These are phyloP conservation scores for Hydrolagus colliei DNA, from an alignment of 2,797 vertebrate genomes.

Conservation along the genomic window DNA sequence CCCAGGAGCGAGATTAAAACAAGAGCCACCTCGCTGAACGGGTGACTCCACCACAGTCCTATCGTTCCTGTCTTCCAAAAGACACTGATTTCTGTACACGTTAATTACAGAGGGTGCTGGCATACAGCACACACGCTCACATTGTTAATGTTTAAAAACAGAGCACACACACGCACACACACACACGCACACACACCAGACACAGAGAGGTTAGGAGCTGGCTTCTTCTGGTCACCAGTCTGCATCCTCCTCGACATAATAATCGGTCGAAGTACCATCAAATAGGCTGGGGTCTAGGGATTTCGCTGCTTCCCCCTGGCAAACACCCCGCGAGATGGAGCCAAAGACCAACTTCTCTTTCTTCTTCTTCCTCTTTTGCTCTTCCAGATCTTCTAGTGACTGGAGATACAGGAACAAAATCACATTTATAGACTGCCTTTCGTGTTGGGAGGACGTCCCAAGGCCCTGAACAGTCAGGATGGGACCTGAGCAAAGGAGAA, in stretches of 20 bases:
- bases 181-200: conserved; percentile 44
- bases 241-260: conserved; percentile 96
- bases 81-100: conserved; percentile 64
- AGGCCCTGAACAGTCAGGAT: no score
- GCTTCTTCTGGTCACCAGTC: conserved; percentile 76
- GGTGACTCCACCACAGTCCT: conserved; percentile 60
- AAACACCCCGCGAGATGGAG: conserved; percentile 91
- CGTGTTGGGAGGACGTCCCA: no score
- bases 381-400: conserved; percentile 97
- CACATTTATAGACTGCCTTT: no score
- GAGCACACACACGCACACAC: conserved; percentile 39
- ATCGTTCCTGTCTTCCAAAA: conserved; percentile 43
- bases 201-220: conserved; percentile 39
- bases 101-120: conserved; percentile 49
- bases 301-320: conserved; percentile 90
- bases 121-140: background rate
- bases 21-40: conserved; percentile 58
- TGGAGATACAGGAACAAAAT: conserved; percentile 41
- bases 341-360: conserved; percentile 97
- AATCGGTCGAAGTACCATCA: conserved; percentile 90
- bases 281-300: conserved; percentile 92
- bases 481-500: no score
- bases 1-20: conserved; percentile 68
- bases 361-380: conserved; percentile 98
- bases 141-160: conserved; percentile 27